Percentiles rank a stretch among this genome's conserved stretches.
These are phyloP conservation scores for Fregata magnificens DNA, from an alignment of 2,113 vertebrate species.

Conservation along the genomic window DNA sequence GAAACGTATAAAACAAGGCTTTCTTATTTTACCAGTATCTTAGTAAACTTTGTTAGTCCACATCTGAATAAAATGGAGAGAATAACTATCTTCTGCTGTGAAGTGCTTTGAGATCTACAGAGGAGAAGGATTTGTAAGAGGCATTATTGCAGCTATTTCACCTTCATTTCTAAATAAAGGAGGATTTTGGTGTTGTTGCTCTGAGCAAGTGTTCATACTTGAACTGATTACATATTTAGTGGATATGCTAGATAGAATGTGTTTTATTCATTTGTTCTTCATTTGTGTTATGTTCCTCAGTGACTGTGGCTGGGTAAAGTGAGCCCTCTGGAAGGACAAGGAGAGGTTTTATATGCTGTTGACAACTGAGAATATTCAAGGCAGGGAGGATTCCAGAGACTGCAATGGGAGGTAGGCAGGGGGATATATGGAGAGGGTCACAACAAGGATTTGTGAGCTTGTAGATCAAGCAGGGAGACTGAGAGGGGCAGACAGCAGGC, in stretches of 20 bases:
- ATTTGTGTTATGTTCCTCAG: background rate
- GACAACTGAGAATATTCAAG: background rate
- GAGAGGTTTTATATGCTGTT: background rate
- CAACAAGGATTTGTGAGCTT: background rate
- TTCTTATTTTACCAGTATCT: background rate
- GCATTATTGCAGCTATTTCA: background rate
- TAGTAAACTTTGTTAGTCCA: background rate
- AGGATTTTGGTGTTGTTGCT: background rate
- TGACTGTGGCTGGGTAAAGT: background rate
- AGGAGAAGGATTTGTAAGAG: background rate
- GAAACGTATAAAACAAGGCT: background rate
- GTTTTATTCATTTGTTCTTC: background rate
- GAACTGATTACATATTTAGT: background rate
- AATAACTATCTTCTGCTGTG: background rate
- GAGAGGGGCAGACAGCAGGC: background rate
- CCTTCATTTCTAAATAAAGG: background rate
- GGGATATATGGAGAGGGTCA: background rate
- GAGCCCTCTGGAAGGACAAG: background rate
- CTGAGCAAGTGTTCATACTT: background rate
- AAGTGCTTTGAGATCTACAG: background rate
- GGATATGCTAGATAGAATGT: background rate
- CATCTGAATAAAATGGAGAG: background rate
- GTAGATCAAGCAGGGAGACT: background rate
- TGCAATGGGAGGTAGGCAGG: background rate
- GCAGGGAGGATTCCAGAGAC: background rate